phyloP scores from a whole-genome alignment of 2,888 invertebrate species.

The Cheiracanthium punctorium region DNA sequence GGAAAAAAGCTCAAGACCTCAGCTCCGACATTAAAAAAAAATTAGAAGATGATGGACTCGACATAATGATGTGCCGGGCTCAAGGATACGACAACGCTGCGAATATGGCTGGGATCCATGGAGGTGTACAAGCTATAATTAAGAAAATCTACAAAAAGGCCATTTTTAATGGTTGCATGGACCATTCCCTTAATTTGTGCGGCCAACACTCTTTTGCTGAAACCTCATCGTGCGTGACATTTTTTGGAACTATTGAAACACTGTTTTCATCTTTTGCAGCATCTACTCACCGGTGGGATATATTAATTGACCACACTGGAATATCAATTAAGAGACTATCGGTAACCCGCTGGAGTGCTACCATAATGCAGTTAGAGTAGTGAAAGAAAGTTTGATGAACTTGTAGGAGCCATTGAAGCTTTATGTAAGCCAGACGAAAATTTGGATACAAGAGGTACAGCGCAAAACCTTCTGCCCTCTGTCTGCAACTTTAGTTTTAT shows the following conservation, averaged over 20 bases:
- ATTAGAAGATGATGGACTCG: not conserved
- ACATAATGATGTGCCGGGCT: not conserved
- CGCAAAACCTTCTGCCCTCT: no score
- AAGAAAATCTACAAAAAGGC: not conserved
- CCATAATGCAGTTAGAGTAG: not conserved
- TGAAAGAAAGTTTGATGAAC: not conserved
- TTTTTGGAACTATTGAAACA: not conserved
- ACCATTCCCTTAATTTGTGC: not conserved
- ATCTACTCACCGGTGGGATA: not conserved
- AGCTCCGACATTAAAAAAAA: not conserved
- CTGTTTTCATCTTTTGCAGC: not conserved
- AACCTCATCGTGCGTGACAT: not conserved
- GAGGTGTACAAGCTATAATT: not conserved
- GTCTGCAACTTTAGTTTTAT: no score
- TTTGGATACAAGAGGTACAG: no score
- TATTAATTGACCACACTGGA: not conserved
- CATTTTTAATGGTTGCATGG: not conserved
- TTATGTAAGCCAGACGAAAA: not conserved
- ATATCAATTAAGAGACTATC: not conserved
- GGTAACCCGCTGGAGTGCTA: not conserved
- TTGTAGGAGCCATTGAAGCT: not conserved
- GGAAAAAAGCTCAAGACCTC: not conserved
- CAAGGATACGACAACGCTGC: not conserved
- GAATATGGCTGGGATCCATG: not conserved
- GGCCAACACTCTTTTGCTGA: not conserved